Percentiles rank a stretch among this genome's conserved stretches.
phyloP scores from a whole-genome alignment of 2,797 vertebrate genomes.

The Paguma larvata region DNA sequence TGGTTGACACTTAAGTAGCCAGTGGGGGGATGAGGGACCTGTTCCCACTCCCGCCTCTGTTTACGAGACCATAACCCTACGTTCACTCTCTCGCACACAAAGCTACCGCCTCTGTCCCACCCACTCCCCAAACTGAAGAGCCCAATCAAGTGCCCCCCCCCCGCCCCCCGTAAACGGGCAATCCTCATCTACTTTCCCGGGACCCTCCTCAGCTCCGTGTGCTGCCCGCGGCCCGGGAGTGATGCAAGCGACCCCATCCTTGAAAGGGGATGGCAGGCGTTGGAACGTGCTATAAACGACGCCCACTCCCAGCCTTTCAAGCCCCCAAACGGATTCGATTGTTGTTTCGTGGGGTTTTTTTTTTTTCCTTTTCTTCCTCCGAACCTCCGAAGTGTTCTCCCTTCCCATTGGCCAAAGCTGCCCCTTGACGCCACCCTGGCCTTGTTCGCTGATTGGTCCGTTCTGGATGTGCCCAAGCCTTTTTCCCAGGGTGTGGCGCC shows the following conservation, averaged over 20 bases:
- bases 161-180: constrained; percentile 63
- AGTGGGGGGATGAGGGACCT: neutral
- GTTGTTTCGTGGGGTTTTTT: constrained; percentile 81
- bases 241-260: constrained; percentile 65
- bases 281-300: constrained; percentile 62
- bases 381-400: constrained; percentile 85
- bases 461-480: constrained; percentile 83
- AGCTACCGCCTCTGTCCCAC: constrained; percentile 64
- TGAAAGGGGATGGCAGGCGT: constrained; percentile 32
- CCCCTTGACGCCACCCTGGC: constrained; percentile 84
- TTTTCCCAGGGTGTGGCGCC: constrained; percentile 85
- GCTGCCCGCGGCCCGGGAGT: constrained; percentile 45
- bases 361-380: constrained; percentile 83
- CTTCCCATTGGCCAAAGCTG: constrained; percentile 82
- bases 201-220: constrained; percentile 68
- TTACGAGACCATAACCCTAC: constrained; percentile 45
- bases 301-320: constrained; percentile 68
- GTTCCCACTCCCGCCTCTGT: neutral
- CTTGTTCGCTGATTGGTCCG: constrained; percentile 81
- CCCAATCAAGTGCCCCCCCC: constrained; percentile 71
- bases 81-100: constrained; percentile 63
- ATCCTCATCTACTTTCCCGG: constrained; percentile 75
- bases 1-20: constrained; percentile 48
- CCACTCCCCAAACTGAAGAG: constrained; percentile 54
- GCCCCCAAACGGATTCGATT: constrained; percentile 80